Percentiles rank a stretch among this genome's conserved stretches.
phyloP scores from a whole-genome alignment of 2,113 vertebrate genomes.

The Bagarius yarrelli region DNA sequence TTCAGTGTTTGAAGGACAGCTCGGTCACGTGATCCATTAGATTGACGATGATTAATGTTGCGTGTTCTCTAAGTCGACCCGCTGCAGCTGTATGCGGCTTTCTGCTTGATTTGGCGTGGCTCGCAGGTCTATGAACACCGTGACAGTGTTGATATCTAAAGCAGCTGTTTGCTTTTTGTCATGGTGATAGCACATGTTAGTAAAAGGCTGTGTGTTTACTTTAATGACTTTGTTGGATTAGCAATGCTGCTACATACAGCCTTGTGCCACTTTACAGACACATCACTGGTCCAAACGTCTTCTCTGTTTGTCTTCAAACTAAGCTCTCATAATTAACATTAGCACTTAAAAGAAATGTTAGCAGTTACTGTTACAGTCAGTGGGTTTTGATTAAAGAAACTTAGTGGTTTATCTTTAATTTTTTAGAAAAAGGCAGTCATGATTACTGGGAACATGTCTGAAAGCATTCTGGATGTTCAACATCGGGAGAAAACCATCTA shows the following conservation, averaged over 20 bases:
- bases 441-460: neutral
- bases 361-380: neutral
- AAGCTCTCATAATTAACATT: neutral
- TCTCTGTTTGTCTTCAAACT: neutral
- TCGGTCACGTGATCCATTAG: neutral
- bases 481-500: neutral
- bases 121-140: neutral
- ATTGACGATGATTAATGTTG: neutral
- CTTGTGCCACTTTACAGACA: neutral
- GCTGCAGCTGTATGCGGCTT: neutral
- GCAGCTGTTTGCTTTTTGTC: neutral
- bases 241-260: neutral
- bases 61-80: neutral
- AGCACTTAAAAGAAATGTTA: neutral
- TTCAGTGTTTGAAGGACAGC: neutral
- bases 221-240: conserved; percentile 42
- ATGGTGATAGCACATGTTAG: neutral
- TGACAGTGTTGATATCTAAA: conserved; percentile 24
- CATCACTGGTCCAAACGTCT: neutral
- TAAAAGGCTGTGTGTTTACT: conserved; percentile 29
- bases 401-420: no score
- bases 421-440: neutral
- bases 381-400: no score
- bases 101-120: conserved; percentile 10
- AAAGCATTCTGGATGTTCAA: conserved; percentile 1